A percentile compares a stretch with the other conserved stretches of the same genome.
phyloP scores from a whole-genome alignment of 2,888 invertebrate species.

The Drosophila kuntzei region DNA sequence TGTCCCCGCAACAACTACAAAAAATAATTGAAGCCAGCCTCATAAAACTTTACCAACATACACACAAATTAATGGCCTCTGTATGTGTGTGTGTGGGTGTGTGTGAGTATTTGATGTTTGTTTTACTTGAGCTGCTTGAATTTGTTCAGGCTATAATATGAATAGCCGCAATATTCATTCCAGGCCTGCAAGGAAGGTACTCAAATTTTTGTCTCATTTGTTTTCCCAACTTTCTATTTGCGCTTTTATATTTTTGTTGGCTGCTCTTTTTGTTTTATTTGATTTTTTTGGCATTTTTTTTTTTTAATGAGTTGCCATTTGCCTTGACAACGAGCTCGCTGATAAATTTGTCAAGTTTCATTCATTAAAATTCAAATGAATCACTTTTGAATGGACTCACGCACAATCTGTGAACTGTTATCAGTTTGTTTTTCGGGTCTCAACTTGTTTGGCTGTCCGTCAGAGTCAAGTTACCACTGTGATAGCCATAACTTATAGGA shows the following conservation, averaged over 20 bases:
- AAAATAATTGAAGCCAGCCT: conserved; percentile 61
- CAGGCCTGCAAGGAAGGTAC: conserved; percentile 14
- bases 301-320: conserved; percentile 47
- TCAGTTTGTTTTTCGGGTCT: conserved; percentile 1
- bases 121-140: conserved; percentile 9
- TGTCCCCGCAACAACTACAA: conserved; percentile 37
- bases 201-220: conserved; percentile 14
- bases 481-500: conserved; percentile 25
- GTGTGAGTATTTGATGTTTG: conserved; percentile 11
- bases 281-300: not conserved
- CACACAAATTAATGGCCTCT: not conserved
- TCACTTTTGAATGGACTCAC: conserved; percentile 18
- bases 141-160: conserved; percentile 11
- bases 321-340: conserved; percentile 36
- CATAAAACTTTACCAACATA: conserved; percentile 60
- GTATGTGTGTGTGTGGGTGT: not conserved
- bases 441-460: conserved; percentile 2
- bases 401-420: conserved; percentile 11
- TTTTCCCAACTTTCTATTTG: conserved; percentile 15
- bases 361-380: conserved; percentile 39
- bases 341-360: conserved; percentile 18
- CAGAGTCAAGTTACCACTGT: conserved; percentile 15
- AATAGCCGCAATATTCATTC: conserved; percentile 16
- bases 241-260: conserved; percentile 6
- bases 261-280: not conserved